A percentile compares a stretch with the other conserved stretches of the same genome.
These are phyloP conservation scores for Diaphora mendica DNA, from an alignment of 2,888 invertebrate genomes.

Conservation along the genomic window DNA sequence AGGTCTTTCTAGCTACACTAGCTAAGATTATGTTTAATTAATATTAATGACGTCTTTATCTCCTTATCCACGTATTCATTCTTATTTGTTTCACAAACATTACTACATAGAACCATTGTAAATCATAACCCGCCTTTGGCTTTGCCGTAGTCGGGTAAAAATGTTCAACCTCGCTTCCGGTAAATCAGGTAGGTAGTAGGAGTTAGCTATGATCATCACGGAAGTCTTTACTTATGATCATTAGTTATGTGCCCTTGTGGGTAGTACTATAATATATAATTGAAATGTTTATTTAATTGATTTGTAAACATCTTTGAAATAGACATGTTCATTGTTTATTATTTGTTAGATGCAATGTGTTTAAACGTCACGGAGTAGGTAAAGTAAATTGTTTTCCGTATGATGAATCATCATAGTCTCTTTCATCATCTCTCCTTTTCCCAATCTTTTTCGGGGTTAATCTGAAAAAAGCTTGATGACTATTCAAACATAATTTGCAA, in stretches of 20 bases:
- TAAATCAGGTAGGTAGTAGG: not conserved
- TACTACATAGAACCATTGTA: not conserved
- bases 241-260: slow-evolving; percentile 7
- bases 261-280: not conserved
- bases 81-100: not conserved
- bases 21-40: not conserved
- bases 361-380: not conserved
- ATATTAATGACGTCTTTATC: not conserved
- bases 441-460: too few species aligned
- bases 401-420: too few species aligned
- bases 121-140: too few species aligned
- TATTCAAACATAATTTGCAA: too few species aligned
- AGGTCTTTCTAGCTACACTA: not conserved
- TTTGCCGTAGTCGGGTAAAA: too few species aligned
- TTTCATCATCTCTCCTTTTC: too few species aligned
- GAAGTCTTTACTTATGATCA: not conserved
- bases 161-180: slow-evolving; percentile 5
- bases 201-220: slow-evolving; percentile 1
- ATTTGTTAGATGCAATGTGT: not conserved
- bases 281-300: not conserved
- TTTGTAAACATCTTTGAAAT: slow-evolving; percentile 1
- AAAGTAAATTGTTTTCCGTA: not conserved
- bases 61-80: not conserved
- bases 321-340: not conserved
- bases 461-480: too few species aligned